Base-by-base conservation (phyloP, 2,797 vertebrate species). In the Pogoniulus pusillus region DNA sequence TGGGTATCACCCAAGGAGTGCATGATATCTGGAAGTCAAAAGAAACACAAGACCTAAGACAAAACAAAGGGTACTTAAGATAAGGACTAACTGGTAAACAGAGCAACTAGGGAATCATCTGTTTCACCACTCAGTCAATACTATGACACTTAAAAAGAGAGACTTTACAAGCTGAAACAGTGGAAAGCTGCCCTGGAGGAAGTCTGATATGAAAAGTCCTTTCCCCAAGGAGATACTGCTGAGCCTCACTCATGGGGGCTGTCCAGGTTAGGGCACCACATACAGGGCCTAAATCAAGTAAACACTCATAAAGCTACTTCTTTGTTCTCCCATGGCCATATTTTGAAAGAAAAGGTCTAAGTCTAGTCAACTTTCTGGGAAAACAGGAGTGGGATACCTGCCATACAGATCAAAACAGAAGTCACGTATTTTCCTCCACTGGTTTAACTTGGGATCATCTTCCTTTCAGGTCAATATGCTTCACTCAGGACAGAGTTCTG, bases 1-100 rank as follows among this genome's bases (percentile, higher is more conserved):
- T 0, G 0, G 51, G 16, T 13, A 55, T 69, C 39, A 24, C 43
- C 23, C 51, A 49, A 41, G 16, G 7, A 85, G 29, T 2, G 2
- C 43, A 6, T 13, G 19, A 29, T 5, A 9, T 43, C 53, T 49
- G 32, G 35, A 78, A 74, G 29, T 14, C 49, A 63, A 82, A 70
- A 78, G n/a, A 5, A 63, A 34, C 55, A 22, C 9, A 20, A 45
- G 37, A 37, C 4, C 8, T 14, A 39, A 79, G 43, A 43, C 27
- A 45, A 45, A 45, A 65, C 49, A 66, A 63, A 87, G 30, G 12
- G 22, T 43, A 34, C 8, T 39, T 69, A 29, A 75, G 75, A 63
- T 39, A 82, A 68, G 59, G 69, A 51, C 55, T 64, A 76, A 60
- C 6, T n/a, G 39, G n/a, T 35, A 24, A 88, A 79, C 32, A 76